Evolutionary conservation across 2,888 invertebrate species (phyloP).

Genomic region (Pyrocoelia pectoralis): DNA sequence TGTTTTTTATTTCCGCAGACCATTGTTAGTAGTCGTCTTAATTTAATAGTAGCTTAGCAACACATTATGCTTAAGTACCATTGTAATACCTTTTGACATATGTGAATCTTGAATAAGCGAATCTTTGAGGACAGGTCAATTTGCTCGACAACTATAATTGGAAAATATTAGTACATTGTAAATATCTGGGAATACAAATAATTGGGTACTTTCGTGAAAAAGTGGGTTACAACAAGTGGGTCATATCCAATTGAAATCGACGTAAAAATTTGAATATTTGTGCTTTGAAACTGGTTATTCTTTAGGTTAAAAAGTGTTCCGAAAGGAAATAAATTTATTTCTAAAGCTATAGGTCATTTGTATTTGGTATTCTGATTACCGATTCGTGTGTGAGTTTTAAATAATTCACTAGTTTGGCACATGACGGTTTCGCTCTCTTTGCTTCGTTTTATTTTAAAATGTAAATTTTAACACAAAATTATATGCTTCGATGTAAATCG

Average conservation of each 20-base stretch:
- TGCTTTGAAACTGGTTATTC: not conserved
- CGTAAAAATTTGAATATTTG: conserved; percentile 10
- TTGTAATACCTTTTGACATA: too few relatives aligned
- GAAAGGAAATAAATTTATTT: conserved; percentile 9
- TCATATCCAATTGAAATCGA: not conserved
- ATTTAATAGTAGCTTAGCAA: too few relatives aligned
- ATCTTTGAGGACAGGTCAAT: too few relatives aligned
- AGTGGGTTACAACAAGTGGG: conserved; percentile 3
- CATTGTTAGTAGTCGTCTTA: too few relatives aligned
- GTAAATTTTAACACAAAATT: not conserved
- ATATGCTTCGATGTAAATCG: not conserved
- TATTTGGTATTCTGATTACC: not conserved
- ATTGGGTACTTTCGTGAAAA: too few relatives aligned
- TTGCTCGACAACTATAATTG: too few relatives aligned
- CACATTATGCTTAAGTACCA: too few relatives aligned
- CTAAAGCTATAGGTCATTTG: not conserved
- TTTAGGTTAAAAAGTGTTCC: not conserved
- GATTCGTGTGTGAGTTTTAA: not conserved
- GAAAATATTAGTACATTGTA: too few relatives aligned
- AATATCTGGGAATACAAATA: too few relatives aligned
- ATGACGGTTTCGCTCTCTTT: not conserved
- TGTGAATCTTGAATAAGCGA: too few relatives aligned
- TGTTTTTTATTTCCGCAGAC: too few relatives aligned
- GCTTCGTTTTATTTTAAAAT: not conserved
- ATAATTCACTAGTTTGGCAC: not conserved